These are phyloP conservation scores for Lithosia quadra DNA, from an alignment of 2,888 invertebrate genomes.

Conservation along the genomic window DNA sequence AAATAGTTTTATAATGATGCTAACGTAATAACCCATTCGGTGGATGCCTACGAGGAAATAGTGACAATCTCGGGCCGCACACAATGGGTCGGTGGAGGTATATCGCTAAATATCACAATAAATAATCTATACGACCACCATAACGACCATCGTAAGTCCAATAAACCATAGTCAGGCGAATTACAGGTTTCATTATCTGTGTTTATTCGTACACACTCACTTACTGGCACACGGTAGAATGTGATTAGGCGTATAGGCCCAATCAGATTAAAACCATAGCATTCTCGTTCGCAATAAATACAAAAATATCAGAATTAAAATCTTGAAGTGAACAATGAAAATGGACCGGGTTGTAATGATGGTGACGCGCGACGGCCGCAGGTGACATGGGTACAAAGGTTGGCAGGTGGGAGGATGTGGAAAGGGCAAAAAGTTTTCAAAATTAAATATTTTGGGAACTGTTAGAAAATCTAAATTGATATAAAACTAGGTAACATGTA, in stretches of 20 bases:
- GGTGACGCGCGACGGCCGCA: background rate
- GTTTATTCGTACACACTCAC: background rate
- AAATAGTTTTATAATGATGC: background rate
- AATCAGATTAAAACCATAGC: background rate
- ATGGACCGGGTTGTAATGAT: constrained; percentile 28
- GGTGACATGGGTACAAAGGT: background rate
- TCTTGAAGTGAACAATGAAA: constrained; percentile 29
- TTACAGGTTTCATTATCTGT: constrained; percentile 1
- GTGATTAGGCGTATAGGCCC: background rate
- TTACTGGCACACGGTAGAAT: background rate
- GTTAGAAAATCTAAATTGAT: too few relatives aligned
- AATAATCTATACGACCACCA: background rate
- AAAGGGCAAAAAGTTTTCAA: background rate
- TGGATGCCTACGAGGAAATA: background rate
- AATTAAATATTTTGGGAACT: background rate
- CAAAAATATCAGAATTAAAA: constrained; percentile 38
- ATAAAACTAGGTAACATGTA: too few relatives aligned
- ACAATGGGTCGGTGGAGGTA: background rate
- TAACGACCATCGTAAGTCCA: background rate
- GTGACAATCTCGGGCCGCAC: background rate
- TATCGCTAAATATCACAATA: constrained; percentile 4
- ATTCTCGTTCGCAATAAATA: constrained; percentile 19
- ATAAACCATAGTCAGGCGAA: background rate
- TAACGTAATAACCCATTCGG: background rate
- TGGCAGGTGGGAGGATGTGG: background rate